Conservation (phyloP, 2,797 vertebrate genomes). For the Cirrhinus molitorella region DNA sequence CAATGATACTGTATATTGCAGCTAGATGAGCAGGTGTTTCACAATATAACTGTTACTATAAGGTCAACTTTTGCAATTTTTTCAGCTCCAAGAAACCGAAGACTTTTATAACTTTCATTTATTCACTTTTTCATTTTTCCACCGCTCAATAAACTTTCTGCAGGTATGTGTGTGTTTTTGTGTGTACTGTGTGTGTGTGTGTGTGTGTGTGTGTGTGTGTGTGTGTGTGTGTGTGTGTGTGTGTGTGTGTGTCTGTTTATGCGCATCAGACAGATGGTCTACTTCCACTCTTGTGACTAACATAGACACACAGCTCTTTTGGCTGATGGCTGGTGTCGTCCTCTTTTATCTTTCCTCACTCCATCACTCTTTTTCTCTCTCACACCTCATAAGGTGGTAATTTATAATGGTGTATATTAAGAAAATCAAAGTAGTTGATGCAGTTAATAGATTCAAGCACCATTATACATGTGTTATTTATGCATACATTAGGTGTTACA, state of each 20-base stretch:
- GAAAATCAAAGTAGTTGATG: neutral
- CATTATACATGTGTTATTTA: neutral
- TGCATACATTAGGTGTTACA: neutral
- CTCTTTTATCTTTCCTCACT: constrained; percentile 16
- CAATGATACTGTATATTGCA: neutral
- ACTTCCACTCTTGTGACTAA: neutral
- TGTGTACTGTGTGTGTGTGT: too few species aligned
- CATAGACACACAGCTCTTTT: neutral
- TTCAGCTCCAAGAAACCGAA: too few species aligned
- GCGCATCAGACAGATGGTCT: neutral
- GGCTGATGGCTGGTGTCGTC: constrained; percentile 6
- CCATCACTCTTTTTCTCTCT: neutral
- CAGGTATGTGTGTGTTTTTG: too few species aligned
- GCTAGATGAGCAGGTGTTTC: neutral
- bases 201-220: neutral
- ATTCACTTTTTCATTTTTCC: too few species aligned
- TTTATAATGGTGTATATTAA: neutral
- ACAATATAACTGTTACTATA: too few species aligned
- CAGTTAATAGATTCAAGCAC: neutral
- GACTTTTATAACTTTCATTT: too few species aligned
- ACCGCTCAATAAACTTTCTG: too few species aligned
- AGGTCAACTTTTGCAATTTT: too few species aligned
- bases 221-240: neutral
- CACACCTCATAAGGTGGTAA: neutral
- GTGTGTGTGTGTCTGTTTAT: neutral